phyloP scores from a whole-genome alignment of 2,888 invertebrate species.

The Troides helena region DNA sequence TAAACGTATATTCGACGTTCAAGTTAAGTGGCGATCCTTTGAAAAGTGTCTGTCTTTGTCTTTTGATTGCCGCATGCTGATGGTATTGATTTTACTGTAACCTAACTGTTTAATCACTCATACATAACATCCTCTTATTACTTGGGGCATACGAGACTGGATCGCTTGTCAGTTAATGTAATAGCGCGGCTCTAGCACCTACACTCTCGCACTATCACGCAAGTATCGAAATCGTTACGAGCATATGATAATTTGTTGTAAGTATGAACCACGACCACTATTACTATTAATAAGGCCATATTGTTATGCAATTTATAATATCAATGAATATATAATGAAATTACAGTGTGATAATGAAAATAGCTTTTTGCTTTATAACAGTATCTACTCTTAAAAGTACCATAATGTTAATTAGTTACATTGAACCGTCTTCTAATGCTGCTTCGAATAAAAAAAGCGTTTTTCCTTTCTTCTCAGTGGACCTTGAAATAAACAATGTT shows the following conservation, averaged over 20 bases:
- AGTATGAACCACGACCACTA: constrained; percentile 5
- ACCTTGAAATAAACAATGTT: no score
- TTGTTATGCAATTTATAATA: constrained; percentile 9
- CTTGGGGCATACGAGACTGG: constrained; percentile 29
- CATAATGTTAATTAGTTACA: not conserved
- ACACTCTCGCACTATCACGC: constrained; percentile 37
- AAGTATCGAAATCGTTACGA: constrained; percentile 31
- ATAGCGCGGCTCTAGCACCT: constrained; percentile 51
- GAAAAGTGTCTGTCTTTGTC: no score
- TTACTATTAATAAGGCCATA: constrained; percentile 1
- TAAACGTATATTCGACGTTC: no score
- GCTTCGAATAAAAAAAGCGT: not conserved
- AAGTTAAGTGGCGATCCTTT: no score
- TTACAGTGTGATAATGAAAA: no score
- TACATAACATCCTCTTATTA: constrained; percentile 16
- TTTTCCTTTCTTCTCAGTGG: no score
- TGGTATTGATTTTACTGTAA: no score
- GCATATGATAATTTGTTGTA: constrained; percentile 17
- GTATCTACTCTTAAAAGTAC: not conserved
- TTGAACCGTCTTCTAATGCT: not conserved
- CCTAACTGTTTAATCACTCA: not conserved
- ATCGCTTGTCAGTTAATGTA: constrained; percentile 51
- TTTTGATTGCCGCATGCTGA: no score
- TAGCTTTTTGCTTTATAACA: no score
- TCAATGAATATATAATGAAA: not conserved